phyloP scores from a whole-genome alignment of 53 echinoderm and acorn worm species.

The Crossaster papposus region DNA sequence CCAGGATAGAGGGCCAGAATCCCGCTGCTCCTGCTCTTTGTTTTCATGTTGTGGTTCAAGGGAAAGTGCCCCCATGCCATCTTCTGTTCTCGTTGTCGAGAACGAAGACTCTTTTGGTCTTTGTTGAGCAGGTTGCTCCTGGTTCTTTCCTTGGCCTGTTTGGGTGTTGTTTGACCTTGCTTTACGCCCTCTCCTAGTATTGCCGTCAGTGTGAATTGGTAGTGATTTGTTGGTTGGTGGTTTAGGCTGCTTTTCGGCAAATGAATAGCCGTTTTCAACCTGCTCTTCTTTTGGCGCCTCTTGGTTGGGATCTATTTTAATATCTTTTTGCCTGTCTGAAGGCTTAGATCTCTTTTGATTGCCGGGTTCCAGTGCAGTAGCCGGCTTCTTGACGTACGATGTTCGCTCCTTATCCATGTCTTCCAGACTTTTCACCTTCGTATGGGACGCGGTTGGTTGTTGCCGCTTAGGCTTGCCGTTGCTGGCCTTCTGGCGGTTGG shows the following conservation, averaged over 20 bases:
- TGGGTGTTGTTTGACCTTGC: not conserved
- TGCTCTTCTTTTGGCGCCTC: not conserved
- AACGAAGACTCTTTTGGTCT: not conserved
- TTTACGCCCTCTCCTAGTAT: not conserved
- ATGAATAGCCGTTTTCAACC: not conserved
- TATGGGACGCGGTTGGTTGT: slow-evolving; percentile 13
- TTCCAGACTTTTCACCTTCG: slow-evolving; percentile 27
- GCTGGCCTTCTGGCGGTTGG: slow-evolving; percentile 16
- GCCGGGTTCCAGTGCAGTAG: not conserved
- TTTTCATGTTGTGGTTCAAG: not conserved
- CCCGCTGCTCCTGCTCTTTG: not conserved
- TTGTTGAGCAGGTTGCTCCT: not conserved
- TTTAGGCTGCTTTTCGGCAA: slow-evolving; percentile 15
- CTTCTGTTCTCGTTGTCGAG: not conserved
- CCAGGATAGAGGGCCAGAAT: slow-evolving; percentile 12
- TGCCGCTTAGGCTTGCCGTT: slow-evolving; percentile 18
- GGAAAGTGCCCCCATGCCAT: not conserved
- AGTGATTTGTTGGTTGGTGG: not conserved
- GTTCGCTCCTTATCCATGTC: slow-evolving; percentile 25
- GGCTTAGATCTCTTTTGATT: slow-evolving; percentile 21
- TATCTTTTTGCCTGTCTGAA: not conserved
- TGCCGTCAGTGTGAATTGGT: not conserved
- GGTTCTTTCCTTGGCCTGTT: not conserved
- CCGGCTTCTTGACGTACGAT: slow-evolving; percentile 29
- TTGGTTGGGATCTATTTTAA: slow-evolving; percentile 24